Percentiles rank a stretch among this genome's conserved stretches.
Evolutionary conservation across 2,113 vertebrate genomes (phyloP).

Genomic region (Bombycilla garrulus): DNA sequence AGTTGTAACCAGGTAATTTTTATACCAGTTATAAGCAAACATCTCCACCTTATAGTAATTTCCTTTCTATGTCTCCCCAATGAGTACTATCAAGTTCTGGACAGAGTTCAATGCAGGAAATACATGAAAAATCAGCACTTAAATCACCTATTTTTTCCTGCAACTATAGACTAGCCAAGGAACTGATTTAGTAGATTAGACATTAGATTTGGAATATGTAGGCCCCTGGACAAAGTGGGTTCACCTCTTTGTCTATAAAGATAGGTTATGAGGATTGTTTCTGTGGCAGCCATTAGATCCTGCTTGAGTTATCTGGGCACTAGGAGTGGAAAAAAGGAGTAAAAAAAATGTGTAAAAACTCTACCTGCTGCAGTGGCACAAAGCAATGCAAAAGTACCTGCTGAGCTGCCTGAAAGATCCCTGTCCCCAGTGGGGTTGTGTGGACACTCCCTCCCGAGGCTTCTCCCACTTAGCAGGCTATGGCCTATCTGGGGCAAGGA

Average conservation of each 20-base stretch:
- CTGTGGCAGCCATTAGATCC: not conserved
- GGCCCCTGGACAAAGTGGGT: not conserved
- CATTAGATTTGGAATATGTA: not conserved
- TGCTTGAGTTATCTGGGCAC: not conserved
- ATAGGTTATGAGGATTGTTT: not conserved
- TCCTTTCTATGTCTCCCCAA: not conserved
- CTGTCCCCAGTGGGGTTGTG: not conserved
- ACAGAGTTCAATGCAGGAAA: not conserved
- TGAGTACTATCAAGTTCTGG: not conserved
- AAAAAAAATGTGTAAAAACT: not conserved
- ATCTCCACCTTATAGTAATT: not conserved
- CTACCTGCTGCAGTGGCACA: not conserved
- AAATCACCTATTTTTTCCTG: not conserved
- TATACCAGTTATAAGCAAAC: not conserved
- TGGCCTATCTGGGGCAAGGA: not conserved
- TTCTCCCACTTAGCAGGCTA: not conserved
- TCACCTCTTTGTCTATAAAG: not conserved
- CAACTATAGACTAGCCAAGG: not conserved
- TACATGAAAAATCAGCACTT: not conserved
- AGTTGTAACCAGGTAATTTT: constrained; percentile 36
- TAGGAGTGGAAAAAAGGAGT: not conserved
- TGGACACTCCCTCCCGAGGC: not conserved
- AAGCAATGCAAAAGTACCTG: not conserved
- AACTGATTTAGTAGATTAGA: not conserved
- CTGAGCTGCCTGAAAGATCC: not conserved